Conservation (phyloP, 2,888 invertebrate genomes). For the Phymatocera aterrima region DNA sequence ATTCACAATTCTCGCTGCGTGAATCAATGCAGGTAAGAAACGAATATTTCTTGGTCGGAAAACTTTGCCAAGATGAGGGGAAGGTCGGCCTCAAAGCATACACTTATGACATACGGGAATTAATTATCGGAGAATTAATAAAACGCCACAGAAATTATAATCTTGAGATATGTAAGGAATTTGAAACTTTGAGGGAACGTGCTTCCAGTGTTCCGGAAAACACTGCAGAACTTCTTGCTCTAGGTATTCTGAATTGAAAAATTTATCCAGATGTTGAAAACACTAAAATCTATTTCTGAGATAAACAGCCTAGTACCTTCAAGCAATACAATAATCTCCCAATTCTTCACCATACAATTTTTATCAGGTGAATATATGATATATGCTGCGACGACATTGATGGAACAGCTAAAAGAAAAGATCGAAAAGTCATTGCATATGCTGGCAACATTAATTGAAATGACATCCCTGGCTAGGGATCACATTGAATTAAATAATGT, state of each 20-base stretch:
- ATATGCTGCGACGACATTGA: conserved; percentile 84
- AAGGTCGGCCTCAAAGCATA: conserved; percentile 79
- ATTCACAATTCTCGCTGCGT: neutral
- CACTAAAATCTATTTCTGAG: neutral
- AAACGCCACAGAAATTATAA: conserved; percentile 82
- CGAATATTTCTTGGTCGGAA: conserved; percentile 82
- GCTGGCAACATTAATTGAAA: conserved; percentile 84
- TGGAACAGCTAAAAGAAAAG: conserved; percentile 82
- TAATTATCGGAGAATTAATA: conserved; percentile 81
- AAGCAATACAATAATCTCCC: too few species aligned
- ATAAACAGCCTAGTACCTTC: neutral
- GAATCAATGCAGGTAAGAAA: conserved; percentile 66
- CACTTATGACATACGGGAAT: conserved; percentile 76
- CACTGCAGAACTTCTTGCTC: conserved; percentile 87
- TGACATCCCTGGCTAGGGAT: conserved; percentile 84
- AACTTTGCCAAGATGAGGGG: conserved; percentile 80
- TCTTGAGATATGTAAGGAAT: conserved; percentile 82
- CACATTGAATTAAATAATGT: conserved; percentile 89
- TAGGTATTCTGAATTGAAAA: conserved; percentile 56
- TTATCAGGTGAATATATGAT: conserved; percentile 84
- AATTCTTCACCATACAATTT: neutral
- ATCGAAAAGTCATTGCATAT: conserved; percentile 82
- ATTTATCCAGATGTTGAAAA: neutral
- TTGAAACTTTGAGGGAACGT: conserved; percentile 82
- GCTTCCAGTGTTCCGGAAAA: conserved; percentile 86